Percentiles rank a stretch among this genome's conserved stretches.
Evolutionary conservation across 2,888 invertebrate species (phyloP).

Genomic region (Dasypolia templi): DNA sequence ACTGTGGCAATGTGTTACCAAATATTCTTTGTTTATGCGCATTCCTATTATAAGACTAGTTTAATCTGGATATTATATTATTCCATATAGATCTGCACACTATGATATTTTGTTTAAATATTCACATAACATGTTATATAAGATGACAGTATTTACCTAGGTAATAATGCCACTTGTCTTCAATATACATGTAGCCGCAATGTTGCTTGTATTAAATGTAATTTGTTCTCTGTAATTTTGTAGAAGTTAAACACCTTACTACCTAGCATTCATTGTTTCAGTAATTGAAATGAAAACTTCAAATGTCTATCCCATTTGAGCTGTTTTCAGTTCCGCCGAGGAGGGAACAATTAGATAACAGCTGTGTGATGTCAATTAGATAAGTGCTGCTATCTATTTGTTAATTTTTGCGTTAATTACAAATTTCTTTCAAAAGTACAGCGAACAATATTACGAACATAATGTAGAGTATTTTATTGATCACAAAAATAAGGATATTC

Average conservation of each 20-base stretch:
- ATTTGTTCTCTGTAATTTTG: conserved; percentile 44
- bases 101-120: conserved; percentile 39
- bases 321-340: background rate
- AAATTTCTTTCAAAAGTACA: conserved; percentile 10
- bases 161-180: conserved; percentile 26
- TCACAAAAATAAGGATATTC: background rate
- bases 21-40: conserved; percentile 55
- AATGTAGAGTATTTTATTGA: background rate
- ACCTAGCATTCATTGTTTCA: too few relatives aligned
- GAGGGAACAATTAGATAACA: background rate
- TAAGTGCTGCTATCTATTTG: background rate
- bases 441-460: conserved; percentile 16
- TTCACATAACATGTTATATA: conserved; percentile 8
- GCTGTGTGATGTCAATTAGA: too few relatives aligned
- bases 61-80: conserved; percentile 37
- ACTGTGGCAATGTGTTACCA: conserved; percentile 55
- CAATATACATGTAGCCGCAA: conserved; percentile 4
- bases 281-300: background rate
- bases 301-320: background rate
- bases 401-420: background rate
- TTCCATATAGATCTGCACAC: conserved; percentile 51
- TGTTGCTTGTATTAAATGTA: conserved; percentile 15
- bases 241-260: background rate
- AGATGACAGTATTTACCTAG: conserved; percentile 29
- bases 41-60: conserved; percentile 52